Percentiles rank a stretch among this genome's conserved stretches.
These are phyloP conservation scores for Parnassius orleans DNA, from an alignment of 2,888 invertebrate genomes.

Conservation along the genomic window DNA sequence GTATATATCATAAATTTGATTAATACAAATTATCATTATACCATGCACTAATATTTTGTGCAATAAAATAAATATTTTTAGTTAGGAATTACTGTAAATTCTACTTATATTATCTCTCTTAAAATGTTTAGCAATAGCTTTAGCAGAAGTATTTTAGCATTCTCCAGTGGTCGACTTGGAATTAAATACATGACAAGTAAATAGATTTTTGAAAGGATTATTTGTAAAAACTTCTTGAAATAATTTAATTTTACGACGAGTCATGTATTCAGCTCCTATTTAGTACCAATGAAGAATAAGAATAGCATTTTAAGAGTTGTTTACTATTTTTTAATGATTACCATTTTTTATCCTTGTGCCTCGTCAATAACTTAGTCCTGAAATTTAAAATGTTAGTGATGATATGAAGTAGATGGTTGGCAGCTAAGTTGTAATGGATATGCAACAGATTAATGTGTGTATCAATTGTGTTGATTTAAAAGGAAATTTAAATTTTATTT, in stretches of 20 bases:
- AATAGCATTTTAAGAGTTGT: slow-evolving; percentile 10
- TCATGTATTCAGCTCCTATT: slow-evolving; percentile 2
- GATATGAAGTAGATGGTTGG: slow-evolving; percentile 62
- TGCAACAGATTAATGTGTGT: slow-evolving; percentile 11
- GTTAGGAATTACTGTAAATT: slow-evolving; percentile 3
- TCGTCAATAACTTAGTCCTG: slow-evolving; percentile 93
- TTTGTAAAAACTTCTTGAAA: too few relatives aligned
- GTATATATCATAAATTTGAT: too few relatives aligned
- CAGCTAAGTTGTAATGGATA: slow-evolving; percentile 5
- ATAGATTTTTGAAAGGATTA: not conserved
- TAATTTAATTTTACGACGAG: not conserved
- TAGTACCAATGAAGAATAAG: slow-evolving; percentile 3
- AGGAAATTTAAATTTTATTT: too few relatives aligned
- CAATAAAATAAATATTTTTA: not conserved
- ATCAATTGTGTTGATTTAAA: too few relatives aligned
- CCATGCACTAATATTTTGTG: slow-evolving; percentile 15
- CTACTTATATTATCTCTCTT: slow-evolving; percentile 4
- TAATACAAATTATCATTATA: not conserved
- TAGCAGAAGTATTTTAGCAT: slow-evolving; percentile 14
- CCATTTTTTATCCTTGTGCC: slow-evolving; percentile 92
- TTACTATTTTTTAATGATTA: slow-evolving; percentile 72
- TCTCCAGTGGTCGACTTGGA: slow-evolving; percentile 6
- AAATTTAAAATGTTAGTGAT: slow-evolving; percentile 82
- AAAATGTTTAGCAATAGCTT: slow-evolving; percentile 31
- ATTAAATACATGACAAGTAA: slow-evolving; percentile 18